phyloP scores from a whole-genome alignment of 2,113 vertebrate genomes.

The Xiphophorus hellerii region DNA sequence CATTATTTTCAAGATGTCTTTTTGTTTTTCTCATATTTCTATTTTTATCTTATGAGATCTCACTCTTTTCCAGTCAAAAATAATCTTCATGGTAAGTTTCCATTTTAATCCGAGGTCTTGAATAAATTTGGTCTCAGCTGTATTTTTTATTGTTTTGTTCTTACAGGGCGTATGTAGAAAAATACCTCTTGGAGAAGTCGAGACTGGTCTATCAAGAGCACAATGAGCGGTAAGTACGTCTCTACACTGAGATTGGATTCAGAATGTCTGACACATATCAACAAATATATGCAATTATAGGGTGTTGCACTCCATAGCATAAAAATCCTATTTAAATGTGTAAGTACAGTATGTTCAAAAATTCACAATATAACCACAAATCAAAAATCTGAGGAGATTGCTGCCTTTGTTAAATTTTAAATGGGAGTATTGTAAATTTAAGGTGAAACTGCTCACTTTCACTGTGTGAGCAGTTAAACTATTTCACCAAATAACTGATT shows the following conservation, averaged over 20 bases:
- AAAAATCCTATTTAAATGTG: neutral
- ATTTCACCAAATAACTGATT: neutral
- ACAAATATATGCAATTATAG: too few species aligned
- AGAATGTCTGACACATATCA: neutral
- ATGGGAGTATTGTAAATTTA: neutral
- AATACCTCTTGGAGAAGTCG: constrained; percentile 97
- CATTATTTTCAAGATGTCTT: too few species aligned
- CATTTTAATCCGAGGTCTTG: neutral
- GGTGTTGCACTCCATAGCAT: neutral
- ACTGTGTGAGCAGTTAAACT: neutral
- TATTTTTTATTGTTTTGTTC: constrained; percentile 10
- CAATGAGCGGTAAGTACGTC: constrained; percentile 88
- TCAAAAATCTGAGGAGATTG: neutral
- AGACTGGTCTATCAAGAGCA: constrained; percentile 98
- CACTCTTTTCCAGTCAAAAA: neutral
- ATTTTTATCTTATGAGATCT: neutral
- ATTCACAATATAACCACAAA: neutral
- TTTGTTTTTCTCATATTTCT: neutral
- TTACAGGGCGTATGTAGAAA: constrained; percentile 94
- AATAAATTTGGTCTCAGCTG: neutral
- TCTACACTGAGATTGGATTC: neutral
- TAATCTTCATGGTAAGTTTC: neutral
- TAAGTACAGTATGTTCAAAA: neutral
- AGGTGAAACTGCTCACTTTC: neutral
- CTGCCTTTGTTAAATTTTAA: neutral